Percentiles rank a stretch among this genome's conserved stretches.
Conservation (phyloP, 2,113 vertebrate species). For the Sinocyclocheilus anophthalmus region DNA sequence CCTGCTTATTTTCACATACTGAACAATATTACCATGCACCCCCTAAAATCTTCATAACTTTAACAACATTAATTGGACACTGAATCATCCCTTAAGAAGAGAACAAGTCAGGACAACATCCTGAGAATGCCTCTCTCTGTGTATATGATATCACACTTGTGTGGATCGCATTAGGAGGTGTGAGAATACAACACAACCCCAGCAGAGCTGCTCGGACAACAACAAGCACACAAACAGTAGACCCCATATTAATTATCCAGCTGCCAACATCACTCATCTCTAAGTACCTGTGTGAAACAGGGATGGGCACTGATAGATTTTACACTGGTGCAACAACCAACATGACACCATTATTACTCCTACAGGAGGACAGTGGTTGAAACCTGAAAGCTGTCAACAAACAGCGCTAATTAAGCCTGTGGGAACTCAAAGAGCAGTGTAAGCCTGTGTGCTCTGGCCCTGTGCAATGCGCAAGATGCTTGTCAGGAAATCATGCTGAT, state of each 20-base stretch:
- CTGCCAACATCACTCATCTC: constrained; percentile 20
- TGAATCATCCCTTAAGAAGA: neutral
- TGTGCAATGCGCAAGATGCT: constrained; percentile 11
- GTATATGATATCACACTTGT: neutral
- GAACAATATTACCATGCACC: neutral
- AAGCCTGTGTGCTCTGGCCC: constrained; percentile 27
- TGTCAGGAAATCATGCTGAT: constrained; percentile 58
- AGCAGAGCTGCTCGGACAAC: neutral
- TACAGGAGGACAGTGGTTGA: constrained; percentile 31
- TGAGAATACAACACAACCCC: neutral
- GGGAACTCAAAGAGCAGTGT: constrained; percentile 64
- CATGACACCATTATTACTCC: constrained; percentile 57
- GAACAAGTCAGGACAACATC: constrained; percentile 17
- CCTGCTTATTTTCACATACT: neutral
- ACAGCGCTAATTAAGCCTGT: constrained; percentile 73
- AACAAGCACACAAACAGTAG: neutral
- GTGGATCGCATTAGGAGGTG: neutral
- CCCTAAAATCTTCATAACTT: neutral
- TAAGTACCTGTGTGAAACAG: constrained; percentile 22
- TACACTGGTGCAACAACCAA: constrained; percentile 36
- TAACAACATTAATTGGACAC: neutral
- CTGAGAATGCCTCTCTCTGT: neutral
- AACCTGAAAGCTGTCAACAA: constrained; percentile 48
- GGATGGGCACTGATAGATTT: constrained; percentile 29
- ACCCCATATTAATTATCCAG: constrained; percentile 6